Base-by-base conservation (phyloP, 2,113 vertebrate genomes). In the Microcebus griseorufus region DNA sequence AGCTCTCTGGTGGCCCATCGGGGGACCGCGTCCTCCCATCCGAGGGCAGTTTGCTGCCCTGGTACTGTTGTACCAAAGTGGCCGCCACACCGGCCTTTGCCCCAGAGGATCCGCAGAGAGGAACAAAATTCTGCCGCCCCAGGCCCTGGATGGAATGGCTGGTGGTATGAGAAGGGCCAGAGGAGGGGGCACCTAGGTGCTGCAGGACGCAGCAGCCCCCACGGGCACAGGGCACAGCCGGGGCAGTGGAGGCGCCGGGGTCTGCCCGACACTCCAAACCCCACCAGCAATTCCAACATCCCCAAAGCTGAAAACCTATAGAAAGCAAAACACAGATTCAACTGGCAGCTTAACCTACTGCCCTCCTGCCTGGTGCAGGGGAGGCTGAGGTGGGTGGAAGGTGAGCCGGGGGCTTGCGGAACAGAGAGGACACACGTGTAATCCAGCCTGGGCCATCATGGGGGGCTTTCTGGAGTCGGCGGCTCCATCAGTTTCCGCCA, bases 1-100 rank as follows among this genome's bases (percentile, higher is more conserved):
- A 0, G 12, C 67, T 17, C 8, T 39, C 39, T 0, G 17, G 37
- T 6, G n/a, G 23, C 51, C 48, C 12, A 1, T 27, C 0, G 9
- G 0, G n/a, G 55, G 25, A 25, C 48, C 45, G 3, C 34, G 18
- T 81, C 42, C 12, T 22, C 73, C 9, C 80, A 16, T 14, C 34
- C 3, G 51, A 25, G 3, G 14, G 11, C 67, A 58, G 18, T 23
- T 55, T 53, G 55, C 73, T 39, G 25, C 2, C 4, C 55, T 58
- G 67, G 84, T 3, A 6, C 75, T 5, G 29, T 5, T 13, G 0
- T 18, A 22, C 82, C 7, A 9, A 1, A 20, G 7, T 34, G 0
- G 42, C 34, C 20, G 86, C 53, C 42, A 1, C 20, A 4, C 4
- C 20, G n/a, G 91, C 42, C 45, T 78, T 62, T 29, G 51, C 4